These are phyloP conservation scores for Ceratoteleas bidentatus DNA, from an alignment of 1,140 invertebrate genomes.

Conservation along the genomic window DNA sequence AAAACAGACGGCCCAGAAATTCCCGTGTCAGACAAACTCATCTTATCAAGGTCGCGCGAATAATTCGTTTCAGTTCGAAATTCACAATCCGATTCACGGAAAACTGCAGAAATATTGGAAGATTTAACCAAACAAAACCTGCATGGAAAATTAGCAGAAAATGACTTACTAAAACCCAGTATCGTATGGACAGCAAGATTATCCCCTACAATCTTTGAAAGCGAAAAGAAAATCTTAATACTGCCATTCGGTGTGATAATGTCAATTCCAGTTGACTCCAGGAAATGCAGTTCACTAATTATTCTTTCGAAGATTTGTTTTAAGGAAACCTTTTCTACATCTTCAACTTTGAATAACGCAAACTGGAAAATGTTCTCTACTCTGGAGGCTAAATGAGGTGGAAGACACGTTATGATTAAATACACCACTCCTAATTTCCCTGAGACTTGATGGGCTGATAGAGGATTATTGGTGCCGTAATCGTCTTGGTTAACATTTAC, in stretches of 20 bases:
- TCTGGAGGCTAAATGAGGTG: neutral
- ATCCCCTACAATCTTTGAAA: neutral
- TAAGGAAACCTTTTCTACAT: neutral
- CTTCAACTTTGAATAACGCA: neutral
- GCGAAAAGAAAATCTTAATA: neutral
- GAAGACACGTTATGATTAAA: slow-evolving; percentile 16
- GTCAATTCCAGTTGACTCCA: slow-evolving; percentile 4
- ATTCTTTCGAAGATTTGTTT: neutral
- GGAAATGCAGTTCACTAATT: slow-evolving; percentile 3
- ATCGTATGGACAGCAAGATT: neutral
- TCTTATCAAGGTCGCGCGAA: slow-evolving; percentile 9
- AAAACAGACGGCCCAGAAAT: neutral
- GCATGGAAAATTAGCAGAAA: neutral
- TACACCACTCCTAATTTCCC: slow-evolving; percentile 11
- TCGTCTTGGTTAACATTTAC: slow-evolving; percentile 3
- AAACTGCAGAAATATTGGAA: neutral
- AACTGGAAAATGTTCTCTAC: neutral
- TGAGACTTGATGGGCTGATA: neutral
- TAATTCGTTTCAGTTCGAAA: slow-evolving; percentile 31
- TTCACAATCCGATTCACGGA: slow-evolving; percentile 3
- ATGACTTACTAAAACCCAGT: neutral
- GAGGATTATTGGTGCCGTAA: neutral
- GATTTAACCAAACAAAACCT: neutral
- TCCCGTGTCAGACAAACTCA: slow-evolving; percentile 7
- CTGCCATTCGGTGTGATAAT: neutral